Evolutionary conservation across 2,888 invertebrate genomes (phyloP), one percentile per base, ranked within the genome.

Genomic region (Minunthozetes semirufus): DNA sequence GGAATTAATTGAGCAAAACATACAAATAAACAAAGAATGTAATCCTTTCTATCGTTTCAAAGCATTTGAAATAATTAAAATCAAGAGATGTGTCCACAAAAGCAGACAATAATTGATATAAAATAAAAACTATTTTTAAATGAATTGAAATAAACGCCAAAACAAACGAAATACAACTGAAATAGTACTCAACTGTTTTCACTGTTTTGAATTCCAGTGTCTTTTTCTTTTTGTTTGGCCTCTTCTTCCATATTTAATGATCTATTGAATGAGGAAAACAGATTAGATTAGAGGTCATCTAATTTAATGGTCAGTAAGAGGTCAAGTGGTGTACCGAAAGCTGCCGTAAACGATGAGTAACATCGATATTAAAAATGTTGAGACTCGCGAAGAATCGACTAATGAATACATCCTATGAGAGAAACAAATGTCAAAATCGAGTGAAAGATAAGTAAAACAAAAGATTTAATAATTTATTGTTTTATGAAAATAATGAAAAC

Each of bases 281-380:
- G 33, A n/a, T 9, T 42, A 76, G 6, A 46, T 19, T 73, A 70
- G 19, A 25, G 27, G 38, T 25, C 9, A 1, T 56, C n/a, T 17
- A 48, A 66, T 27, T 29, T 42, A 22, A 71, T 19, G 25, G 33
- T 33, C 27, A 66, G 8, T 71, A 48, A 50, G 29, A 74, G 42
- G 42, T 33, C 33, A 78, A 13, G 42, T 42, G 42, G 42, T 42
- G 79, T 80, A 87, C 86, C 87, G 85, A 86, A 96, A 97, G 83
- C 95, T 95, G 81, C 96, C 97, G 84, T 97, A 97, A 50, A 97
- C 95, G 81, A 97, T 97, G 79, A 97, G 88, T 81, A 96, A 88
- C 88, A 97, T 96, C 80, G 96, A 96, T 84, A 97, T 96, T 80
- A 96, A 87, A 85, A 96, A 97, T 80, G 96, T 97, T 73, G 95